phyloP scores from a whole-genome alignment of 2,797 vertebrate species.

The Sebastes matsubarae region DNA sequence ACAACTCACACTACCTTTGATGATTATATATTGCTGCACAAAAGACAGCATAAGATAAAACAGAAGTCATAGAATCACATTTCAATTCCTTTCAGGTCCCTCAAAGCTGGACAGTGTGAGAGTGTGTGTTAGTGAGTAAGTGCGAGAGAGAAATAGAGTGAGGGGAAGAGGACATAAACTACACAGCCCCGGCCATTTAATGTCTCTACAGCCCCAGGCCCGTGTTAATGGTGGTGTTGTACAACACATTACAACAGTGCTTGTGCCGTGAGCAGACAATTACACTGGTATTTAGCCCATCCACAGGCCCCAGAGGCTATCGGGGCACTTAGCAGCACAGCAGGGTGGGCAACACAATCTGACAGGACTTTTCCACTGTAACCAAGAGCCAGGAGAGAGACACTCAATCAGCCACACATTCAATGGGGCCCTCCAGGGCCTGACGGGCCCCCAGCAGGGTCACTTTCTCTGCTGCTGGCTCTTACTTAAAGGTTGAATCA shows the following conservation, averaged over 20 bases:
- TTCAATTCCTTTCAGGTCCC: slow-evolving; percentile 3
- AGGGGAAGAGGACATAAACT: slow-evolving; percentile 76
- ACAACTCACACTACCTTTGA: not conserved
- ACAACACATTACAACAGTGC: slow-evolving; percentile 87
- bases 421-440: not conserved
- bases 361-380: slow-evolving; percentile 35
- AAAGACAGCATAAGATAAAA: not conserved
- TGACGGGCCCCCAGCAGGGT: not conserved
- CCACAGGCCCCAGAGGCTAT: slow-evolving; percentile 84
- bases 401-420: slow-evolving; percentile 13
- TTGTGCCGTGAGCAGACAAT: slow-evolving; percentile 87
- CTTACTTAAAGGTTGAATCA: slow-evolving; percentile 35
- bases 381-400: not conserved
- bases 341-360: slow-evolving; percentile 72
- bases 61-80: not conserved
- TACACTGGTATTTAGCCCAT: slow-evolving; percentile 91
- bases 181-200: slow-evolving; percentile 77
- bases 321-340: slow-evolving; percentile 84
- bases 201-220: slow-evolving; percentile 89
- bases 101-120: slow-evolving; percentile 26
- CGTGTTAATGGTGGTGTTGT: slow-evolving; percentile 90
- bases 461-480: not conserved
- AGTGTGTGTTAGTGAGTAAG: not conserved
- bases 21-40: not conserved
- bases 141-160: slow-evolving; percentile 52